Base-by-base conservation (phyloP, 2,797 vertebrate genomes). In the Enteromius treurensis region DNA sequence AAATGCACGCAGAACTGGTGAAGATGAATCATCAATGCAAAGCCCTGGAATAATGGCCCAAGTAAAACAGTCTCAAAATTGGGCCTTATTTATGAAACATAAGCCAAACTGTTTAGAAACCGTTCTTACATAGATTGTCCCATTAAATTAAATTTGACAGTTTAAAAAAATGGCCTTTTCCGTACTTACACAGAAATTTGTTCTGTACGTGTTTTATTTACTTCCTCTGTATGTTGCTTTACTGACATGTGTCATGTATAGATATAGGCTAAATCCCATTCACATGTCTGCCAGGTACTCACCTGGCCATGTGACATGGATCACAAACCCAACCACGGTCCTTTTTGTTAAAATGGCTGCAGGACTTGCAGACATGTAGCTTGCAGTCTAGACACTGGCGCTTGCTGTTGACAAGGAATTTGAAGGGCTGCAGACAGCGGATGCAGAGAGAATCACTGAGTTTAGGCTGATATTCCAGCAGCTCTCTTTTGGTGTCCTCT, bases 371-470 rank as follows among this genome's bases (percentile, higher is more conserved):
- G 85, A 90, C 90, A 87, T 92, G 93, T 71, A 96, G 92, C 34
- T 15, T 75, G 68, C 96, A 97, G 89, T 95, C 94, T 81, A 93
- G 90, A 87, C 96, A 97, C 19, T 91, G 94, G 11, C 91, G 73
- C 21, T 92, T 94, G 92, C 94, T 94, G 90, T 93, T 94, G 55
- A 92, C 87, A 4, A 96, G 92, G 88, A 95, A 94, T 84, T 94
- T 93, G 92, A 95, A 96, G 80, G 96, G 95, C 81, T 94, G 95
- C 82, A 96, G 94, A 87, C 96, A 97, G 89, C 88, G 94, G 78
- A 96, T 91, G 0, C 96, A 96, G 90, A 94, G 95, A 4, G 94
- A 94, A 34, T 92, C 90, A 0, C 94, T 94, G 55, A 95, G 92
- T 68, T 92, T 94, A 42, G 91, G 91, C 0, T 95, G 91, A 47